Base-by-base conservation (phyloP, 2,797 vertebrate genomes). In the Phaenicophaeus curvirostris region DNA sequence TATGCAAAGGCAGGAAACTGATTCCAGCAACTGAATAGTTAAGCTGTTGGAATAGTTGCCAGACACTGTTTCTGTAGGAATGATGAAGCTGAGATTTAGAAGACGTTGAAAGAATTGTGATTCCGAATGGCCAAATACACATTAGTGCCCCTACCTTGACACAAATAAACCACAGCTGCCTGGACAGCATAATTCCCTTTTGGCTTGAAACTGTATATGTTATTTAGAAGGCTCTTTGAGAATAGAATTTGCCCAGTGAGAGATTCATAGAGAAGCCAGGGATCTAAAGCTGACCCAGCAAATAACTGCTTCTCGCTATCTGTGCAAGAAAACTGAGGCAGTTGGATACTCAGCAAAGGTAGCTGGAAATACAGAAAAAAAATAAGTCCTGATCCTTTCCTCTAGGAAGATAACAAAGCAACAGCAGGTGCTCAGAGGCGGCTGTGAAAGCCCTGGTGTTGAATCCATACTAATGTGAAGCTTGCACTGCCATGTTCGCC, bases 91-190 rank as follows among this genome's bases (percentile, higher is more conserved):
- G 89, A 96, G 96, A 94, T 95, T 96, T 96, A 96, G 95, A 94
- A 85, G 72, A 96, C 62, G 95, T 96, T 97, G 94, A 97, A 97
- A 96, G 94, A 95, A 96, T 96, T 96, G 94, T 94, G 96, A 95
- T 96, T 96, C 94, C 1, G 85, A 96, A 96, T 96, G 90, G 93
- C 94, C 95, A 96, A 96, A 96, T 94, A 96, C 95, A 92, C 93
- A 96, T 96, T 94, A 97, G 90, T 96, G 95, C 95, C 95, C 96
- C 95, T 87, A 95, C 94, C 95, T 94, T 95, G 95, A 96, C 95
- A 95, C 94, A 96, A 96, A 96, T 96, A 96, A 96, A 96, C 93
- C 90, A 96, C 95, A 96, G 95, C 95, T 96, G 94, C 94, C 95
- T 97, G 96, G 94, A 95, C 90, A 95, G 94, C 92, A 42, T 95